Percentiles rank a stretch among this genome's conserved stretches.
Evolutionary conservation across 2,888 invertebrate genomes (phyloP).

Genomic region (Imbricaverruca yamaguchii): DNA sequence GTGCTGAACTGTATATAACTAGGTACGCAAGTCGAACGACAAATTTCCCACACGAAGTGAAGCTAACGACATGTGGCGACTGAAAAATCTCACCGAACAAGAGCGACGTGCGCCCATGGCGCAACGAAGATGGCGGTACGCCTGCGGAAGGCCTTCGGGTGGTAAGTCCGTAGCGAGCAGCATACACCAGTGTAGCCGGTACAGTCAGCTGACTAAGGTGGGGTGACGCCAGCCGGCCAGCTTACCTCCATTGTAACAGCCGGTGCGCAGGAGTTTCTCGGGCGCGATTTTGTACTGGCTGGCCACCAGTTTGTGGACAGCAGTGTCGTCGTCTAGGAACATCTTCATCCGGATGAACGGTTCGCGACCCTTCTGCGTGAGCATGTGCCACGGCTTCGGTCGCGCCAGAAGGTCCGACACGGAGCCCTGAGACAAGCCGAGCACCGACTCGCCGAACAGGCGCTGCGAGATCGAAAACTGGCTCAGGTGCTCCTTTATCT

Average conservation of each 20-base stretch:
- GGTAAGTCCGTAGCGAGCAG: no score
- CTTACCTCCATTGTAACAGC: constrained; percentile 72
- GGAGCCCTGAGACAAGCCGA: constrained; percentile 91
- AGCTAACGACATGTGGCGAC: no score
- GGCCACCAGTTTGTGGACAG: constrained; percentile 88
- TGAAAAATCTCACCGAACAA: no score
- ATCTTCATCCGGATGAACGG: constrained; percentile 97
- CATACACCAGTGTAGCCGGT: no score
- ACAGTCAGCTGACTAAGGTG: no score
- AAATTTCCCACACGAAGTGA: no score
- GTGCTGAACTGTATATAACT: not conserved
- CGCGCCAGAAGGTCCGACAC: constrained; percentile 94
- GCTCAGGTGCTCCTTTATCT: constrained; percentile 86
- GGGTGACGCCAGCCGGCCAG: not conserved
- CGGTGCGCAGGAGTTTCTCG: constrained; percentile 93
- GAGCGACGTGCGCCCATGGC: no score
- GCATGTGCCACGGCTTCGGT: constrained; percentile 98
- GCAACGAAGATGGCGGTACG: no score
- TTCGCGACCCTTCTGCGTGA: constrained; percentile 85
- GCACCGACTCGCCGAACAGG: constrained; percentile 92
- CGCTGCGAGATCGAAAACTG: constrained; percentile 97
- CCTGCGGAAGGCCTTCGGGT: no score
- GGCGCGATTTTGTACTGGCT: constrained; percentile 97
- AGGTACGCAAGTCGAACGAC: no score
- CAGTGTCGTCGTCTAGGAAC: constrained; percentile 92